Conservation (phyloP, 2,888 invertebrate species). For the Campoplex nolae region DNA sequence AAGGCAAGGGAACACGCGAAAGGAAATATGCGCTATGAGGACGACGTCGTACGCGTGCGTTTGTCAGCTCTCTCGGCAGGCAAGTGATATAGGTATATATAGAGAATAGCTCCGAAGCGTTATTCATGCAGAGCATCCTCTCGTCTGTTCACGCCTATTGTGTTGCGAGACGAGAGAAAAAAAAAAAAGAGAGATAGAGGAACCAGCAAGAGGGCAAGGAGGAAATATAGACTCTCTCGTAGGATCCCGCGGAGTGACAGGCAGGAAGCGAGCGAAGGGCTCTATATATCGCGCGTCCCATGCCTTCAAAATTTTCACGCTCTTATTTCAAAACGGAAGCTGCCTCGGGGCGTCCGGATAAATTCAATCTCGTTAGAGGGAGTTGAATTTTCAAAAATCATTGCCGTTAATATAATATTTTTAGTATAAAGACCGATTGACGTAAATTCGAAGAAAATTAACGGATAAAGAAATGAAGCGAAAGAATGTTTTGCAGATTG, state of each 20-base stretch:
- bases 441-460: too few relatives aligned
- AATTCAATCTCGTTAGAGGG: background rate
- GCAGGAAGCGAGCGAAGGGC: slow-evolving; percentile 65
- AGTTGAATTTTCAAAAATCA: background rate
- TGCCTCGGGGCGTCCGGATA: too few relatives aligned
- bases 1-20: slow-evolving; percentile 52
- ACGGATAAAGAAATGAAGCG: too few relatives aligned
- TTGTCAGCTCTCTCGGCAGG: slow-evolving; percentile 63
- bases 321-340: too few relatives aligned
- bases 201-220: background rate
- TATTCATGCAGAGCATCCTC: slow-evolving; percentile 45
- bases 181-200: background rate
- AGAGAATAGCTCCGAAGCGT: too few relatives aligned
- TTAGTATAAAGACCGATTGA: too few relatives aligned
- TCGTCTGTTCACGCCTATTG: slow-evolving; percentile 62
- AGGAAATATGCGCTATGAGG: slow-evolving; percentile 58
- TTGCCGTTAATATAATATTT: background rate
- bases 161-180: slow-evolving; percentile 49
- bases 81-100: slow-evolving; percentile 63
- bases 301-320: background rate
- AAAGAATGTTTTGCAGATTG: background rate
- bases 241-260: slow-evolving; percentile 73
- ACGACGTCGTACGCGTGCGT: slow-evolving; percentile 58
- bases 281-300: slow-evolving; percentile 2
- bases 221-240: slow-evolving; percentile 50